Conservation (phyloP, 2,888 invertebrate genomes). For the Conus canariensis region DNA sequence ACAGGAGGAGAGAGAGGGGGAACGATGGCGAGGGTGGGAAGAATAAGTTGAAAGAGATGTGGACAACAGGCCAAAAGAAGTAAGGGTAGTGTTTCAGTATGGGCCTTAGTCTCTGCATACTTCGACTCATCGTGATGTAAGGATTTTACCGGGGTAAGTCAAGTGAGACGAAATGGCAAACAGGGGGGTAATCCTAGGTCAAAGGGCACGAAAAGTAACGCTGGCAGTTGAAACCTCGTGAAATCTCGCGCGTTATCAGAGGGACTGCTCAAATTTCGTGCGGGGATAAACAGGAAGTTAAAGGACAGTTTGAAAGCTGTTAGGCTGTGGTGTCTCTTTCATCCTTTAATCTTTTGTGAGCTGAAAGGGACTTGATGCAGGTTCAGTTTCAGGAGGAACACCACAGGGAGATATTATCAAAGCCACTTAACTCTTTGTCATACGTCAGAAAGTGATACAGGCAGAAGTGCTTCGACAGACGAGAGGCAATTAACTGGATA, state of each 20-base stretch:
- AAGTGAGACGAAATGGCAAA: background rate
- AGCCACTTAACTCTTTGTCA: too few relatives aligned
- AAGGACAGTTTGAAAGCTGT: too few relatives aligned
- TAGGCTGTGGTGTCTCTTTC: too few relatives aligned
- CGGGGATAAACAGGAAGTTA: background rate
- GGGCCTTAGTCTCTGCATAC: background rate
- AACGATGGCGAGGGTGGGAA: background rate
- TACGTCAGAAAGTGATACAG: too few relatives aligned
- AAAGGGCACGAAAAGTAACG: conserved; percentile 13
- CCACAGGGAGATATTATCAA: too few relatives aligned
- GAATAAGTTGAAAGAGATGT: background rate
- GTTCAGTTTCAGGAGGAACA: too few relatives aligned
- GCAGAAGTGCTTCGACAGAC: too few relatives aligned
- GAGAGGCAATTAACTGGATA: too few relatives aligned
- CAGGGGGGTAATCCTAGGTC: background rate
- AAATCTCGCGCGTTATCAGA: background rate
- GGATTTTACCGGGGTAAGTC: too few relatives aligned
- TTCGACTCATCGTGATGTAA: background rate
- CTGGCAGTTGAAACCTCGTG: background rate
- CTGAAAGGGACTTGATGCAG: too few relatives aligned
- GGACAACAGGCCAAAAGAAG: background rate
- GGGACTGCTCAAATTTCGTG: background rate
- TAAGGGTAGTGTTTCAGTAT: background rate
- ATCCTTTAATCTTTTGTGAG: too few relatives aligned
- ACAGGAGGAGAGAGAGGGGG: too few relatives aligned